Conservation (phyloP, 2,888 invertebrate species). For the Diarsia dahlii region DNA sequence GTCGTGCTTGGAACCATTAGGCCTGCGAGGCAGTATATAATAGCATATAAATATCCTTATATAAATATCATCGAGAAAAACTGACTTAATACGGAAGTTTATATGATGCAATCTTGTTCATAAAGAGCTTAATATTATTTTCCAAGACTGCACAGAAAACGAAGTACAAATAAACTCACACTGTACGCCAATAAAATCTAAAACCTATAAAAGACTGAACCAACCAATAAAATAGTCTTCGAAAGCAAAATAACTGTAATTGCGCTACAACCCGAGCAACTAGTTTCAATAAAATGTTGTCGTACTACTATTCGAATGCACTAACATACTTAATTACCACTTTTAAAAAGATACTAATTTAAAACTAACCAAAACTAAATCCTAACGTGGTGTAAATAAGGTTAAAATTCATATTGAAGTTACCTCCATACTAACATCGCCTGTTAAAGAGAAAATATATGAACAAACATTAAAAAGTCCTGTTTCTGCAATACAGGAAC, state of each 20-base stretch:
- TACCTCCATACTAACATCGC: constrained; percentile 7
- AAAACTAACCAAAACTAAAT: constrained; percentile 12
- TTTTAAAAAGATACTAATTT: constrained; percentile 37
- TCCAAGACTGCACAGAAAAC: background rate
- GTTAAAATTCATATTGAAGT: constrained; percentile 23
- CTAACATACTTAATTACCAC: constrained; percentile 54
- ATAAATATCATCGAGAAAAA: background rate
- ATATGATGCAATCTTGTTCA: background rate
- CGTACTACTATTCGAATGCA: constrained; percentile 35
- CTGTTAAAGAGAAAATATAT: constrained; percentile 64
- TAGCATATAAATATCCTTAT: too few relatives aligned
- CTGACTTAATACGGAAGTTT: background rate
- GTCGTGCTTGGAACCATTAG: too few relatives aligned
- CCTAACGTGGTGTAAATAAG: background rate
- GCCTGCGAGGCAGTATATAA: too few relatives aligned
- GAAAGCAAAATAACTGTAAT: constrained; percentile 34
- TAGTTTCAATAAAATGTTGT: constrained; percentile 55
- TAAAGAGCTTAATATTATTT: background rate
- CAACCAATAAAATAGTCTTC: constrained; percentile 31
- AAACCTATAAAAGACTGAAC: constrained; percentile 17
- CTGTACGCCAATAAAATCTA: constrained; percentile 1
- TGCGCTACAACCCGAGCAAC: constrained; percentile 31
- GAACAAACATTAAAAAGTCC: constrained; percentile 69
- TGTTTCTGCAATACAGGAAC: constrained; percentile 61
- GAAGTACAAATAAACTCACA: background rate